These are phyloP conservation scores for Drosophila incognita DNA, from an alignment of 2,888 invertebrate species.

Conservation along the genomic window DNA sequence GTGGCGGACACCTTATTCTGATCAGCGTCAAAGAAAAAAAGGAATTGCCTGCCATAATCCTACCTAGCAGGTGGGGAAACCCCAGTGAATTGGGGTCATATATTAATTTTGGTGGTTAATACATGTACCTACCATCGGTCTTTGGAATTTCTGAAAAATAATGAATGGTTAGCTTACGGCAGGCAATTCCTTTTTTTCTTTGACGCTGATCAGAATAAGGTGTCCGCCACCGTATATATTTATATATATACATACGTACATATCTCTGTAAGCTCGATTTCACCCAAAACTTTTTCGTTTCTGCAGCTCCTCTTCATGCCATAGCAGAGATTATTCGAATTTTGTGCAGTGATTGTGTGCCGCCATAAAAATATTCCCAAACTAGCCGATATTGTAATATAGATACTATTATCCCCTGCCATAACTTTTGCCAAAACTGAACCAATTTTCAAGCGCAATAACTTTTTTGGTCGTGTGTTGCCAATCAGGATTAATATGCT, in stretches of 20 bases:
- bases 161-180: no score
- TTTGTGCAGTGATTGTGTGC: neutral
- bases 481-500: neutral
- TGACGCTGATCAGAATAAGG: no score
- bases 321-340: neutral
- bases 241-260: neutral
- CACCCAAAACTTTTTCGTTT: constrained; percentile 55
- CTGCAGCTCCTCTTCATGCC: neutral
- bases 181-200: no score
- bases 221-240: no score
- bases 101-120: no score
- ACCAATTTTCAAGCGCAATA: neutral
- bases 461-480: neutral
- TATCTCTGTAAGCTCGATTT: constrained; percentile 29
- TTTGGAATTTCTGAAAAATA: no score
- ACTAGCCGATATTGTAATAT: neutral
- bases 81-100: no score
- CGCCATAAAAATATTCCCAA: neutral
- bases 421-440: neutral
- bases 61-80: no score
- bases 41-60: no score
- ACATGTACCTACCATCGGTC: no score
- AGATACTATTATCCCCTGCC: neutral
- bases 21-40: no score
- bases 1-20: no score